A percentile compares a stretch with the other conserved stretches of the same genome.
phyloP scores from a whole-genome alignment of 2,113 vertebrate genomes.

The Calonectris borealis region DNA sequence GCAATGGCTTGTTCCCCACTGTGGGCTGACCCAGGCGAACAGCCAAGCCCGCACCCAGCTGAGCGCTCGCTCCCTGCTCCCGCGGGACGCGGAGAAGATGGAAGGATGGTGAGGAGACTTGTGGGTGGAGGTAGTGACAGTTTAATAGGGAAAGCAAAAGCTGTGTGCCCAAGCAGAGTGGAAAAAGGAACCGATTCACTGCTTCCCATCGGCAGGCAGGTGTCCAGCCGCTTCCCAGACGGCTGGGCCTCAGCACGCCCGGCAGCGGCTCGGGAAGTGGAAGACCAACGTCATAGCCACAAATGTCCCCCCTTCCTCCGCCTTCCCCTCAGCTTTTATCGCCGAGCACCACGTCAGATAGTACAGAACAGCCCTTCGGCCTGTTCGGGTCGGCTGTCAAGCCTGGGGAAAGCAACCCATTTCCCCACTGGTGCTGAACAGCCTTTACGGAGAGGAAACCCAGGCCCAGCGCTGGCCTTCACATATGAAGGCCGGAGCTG shows the following conservation, averaged over 20 bases:
- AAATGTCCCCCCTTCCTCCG: neutral
- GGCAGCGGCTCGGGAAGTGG: rapidly evolving
- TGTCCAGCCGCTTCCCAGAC: neutral
- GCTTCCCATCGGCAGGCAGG: neutral
- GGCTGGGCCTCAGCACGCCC: rapidly evolving
- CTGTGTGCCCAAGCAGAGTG: neutral
- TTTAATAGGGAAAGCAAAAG: neutral
- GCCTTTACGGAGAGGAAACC: rapidly evolving
- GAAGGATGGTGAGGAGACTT: neutral
- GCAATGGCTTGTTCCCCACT: neutral
- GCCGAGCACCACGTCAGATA: rapidly evolving
- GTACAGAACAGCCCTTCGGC: neutral
- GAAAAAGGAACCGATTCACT: neutral
- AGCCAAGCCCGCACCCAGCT: neutral
- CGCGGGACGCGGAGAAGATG: rapidly evolving
- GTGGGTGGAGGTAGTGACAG: neutral
- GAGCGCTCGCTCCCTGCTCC: rapidly evolving
- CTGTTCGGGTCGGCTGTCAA: rapidly evolving
- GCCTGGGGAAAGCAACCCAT: neutral
- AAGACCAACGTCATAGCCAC: neutral
- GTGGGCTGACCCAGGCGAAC: rapidly evolving
- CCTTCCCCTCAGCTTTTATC: neutral
- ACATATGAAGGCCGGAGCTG: rapidly evolving
- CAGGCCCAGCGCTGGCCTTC: neutral
- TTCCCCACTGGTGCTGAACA: neutral